A percentile compares a stretch with the other conserved stretches of the same genome.
Conservation (phyloP, 2,113 vertebrate genomes). For the Calyptommatus sinebrachiatus region DNA sequence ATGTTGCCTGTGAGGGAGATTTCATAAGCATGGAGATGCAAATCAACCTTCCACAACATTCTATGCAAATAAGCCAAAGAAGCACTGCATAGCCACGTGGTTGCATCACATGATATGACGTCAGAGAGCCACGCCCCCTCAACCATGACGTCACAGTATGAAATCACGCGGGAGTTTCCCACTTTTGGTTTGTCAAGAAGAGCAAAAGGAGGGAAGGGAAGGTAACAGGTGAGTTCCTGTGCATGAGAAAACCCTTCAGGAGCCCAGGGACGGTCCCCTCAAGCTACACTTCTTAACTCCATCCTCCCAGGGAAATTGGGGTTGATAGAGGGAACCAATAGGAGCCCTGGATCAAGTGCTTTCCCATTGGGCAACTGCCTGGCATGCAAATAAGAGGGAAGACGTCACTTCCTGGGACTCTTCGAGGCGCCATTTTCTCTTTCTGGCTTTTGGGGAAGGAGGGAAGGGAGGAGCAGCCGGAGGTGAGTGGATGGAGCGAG, state of each 20-base stretch:
- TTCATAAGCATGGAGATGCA: neutral
- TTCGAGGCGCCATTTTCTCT: constrained; percentile 81
- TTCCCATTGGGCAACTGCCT: constrained; percentile 65
- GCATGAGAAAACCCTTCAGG: fast-evolving
- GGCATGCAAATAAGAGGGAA: constrained; percentile 67
- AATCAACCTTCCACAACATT: constrained; percentile 27
- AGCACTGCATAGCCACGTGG: constrained; percentile 26
- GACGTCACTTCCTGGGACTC: constrained; percentile 76
- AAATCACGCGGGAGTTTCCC: constrained; percentile 53
- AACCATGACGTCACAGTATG: neutral
- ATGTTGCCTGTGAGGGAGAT: constrained; percentile 23
- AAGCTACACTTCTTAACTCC: neutral
- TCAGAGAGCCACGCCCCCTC: constrained; percentile 4
- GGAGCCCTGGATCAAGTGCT: neutral
- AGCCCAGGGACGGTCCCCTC: neutral
- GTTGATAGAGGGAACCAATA: constrained; percentile 35
- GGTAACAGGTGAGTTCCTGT: constrained; percentile 7
- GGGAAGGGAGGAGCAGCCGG: constrained; percentile 49
- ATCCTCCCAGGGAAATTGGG: neutral
- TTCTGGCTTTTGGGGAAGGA: constrained; percentile 67
- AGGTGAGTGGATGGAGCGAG: neutral
- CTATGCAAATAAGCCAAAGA: neutral
- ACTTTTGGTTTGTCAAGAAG: constrained; percentile 5
- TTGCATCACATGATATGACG: neutral
- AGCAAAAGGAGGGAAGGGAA: neutral